Conservation (phyloP, 2,113 vertebrate genomes). For the Chinchilla lanigera region DNA sequence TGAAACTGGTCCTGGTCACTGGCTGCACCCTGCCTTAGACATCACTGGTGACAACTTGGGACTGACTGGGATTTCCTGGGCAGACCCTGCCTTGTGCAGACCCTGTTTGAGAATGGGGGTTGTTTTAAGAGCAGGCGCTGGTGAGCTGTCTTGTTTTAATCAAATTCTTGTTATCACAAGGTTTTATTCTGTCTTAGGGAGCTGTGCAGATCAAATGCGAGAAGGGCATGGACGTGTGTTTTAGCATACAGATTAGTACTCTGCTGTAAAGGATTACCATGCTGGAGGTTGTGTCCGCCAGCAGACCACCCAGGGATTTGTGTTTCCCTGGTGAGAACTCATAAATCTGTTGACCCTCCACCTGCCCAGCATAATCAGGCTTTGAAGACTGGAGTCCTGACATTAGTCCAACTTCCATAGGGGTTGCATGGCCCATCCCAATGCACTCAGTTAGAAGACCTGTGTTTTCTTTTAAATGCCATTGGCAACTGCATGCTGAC, state of each 20-base stretch:
- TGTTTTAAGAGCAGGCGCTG: neutral
- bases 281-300: neutral
- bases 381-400: neutral
- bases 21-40: neutral
- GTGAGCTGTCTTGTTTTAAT: neutral
- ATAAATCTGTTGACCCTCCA: neutral
- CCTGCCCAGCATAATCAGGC: neutral
- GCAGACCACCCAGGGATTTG: neutral
- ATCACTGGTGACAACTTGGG: neutral
- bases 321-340: neutral
- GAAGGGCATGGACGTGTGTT: neutral
- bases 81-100: neutral
- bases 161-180: neutral
- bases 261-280: neutral
- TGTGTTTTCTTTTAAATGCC: neutral
- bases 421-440: neutral
- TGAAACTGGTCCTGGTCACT: neutral
- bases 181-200: neutral
- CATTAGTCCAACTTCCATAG: neutral
- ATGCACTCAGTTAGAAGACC: neutral
- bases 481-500: neutral
- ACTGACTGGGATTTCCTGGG: neutral
- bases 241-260: neutral
- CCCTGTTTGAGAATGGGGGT: neutral
- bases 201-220: neutral